Evolutionary conservation across 2,113 vertebrate species (phyloP).

Genomic region (Holacanthus passer): DNA sequence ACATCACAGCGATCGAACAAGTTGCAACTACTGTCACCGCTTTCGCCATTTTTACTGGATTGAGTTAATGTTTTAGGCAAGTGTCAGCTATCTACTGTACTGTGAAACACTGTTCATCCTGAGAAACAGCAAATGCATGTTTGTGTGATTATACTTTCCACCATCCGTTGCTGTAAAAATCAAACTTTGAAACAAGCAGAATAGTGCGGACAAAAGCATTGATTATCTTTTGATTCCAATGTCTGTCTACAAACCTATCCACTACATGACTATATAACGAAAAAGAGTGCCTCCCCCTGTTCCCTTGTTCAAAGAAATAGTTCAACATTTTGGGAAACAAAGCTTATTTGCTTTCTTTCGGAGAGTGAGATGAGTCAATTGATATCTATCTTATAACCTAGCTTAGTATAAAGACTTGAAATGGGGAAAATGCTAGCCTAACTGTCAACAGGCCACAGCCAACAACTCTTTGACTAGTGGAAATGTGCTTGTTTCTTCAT

Average conservation of each 20-base stretch:
- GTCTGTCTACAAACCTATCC: not conserved
- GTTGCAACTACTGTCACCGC: not conserved
- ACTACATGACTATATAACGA: not conserved
- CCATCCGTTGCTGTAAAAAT: not conserved
- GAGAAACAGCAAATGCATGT: too few relatives aligned
- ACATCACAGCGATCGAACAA: not conserved
- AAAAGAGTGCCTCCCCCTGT: not conserved
- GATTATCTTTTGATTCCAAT: not conserved
- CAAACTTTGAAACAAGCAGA: not conserved
- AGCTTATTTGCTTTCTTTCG: not conserved
- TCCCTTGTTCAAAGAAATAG: not conserved
- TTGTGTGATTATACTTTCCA: too few relatives aligned
- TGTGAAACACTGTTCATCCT: not conserved
- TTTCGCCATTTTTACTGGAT: not conserved
- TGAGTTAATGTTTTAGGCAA: not conserved
- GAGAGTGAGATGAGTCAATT: too few relatives aligned
- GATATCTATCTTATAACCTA: not conserved
- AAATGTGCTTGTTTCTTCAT: not conserved
- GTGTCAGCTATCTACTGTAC: not conserved
- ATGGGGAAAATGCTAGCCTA: not conserved
- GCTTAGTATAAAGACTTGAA: not conserved
- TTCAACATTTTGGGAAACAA: too few relatives aligned
- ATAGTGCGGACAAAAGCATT: not conserved
- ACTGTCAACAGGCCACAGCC: not conserved
- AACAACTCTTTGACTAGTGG: not conserved